A percentile compares a stretch with the other conserved stretches of the same genome.
Conservation (phyloP, 1,140 invertebrate genomes). For the Ips typographus region DNA sequence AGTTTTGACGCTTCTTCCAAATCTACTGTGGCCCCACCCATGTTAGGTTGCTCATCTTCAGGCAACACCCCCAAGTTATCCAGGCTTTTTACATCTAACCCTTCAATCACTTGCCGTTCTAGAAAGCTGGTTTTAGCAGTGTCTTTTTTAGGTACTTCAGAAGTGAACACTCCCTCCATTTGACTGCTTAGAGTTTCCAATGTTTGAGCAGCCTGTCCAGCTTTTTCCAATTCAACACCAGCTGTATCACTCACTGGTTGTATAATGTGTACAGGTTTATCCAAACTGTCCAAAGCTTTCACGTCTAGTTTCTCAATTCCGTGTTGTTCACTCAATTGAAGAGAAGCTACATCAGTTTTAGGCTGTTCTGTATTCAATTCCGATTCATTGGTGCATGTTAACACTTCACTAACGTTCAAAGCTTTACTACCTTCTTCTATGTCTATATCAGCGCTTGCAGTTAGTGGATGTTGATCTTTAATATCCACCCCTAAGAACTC, state of each 20-base stretch:
- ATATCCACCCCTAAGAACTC: slow-evolving; percentile 15
- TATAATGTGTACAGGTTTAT: not conserved
- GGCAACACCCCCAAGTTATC: slow-evolving; percentile 21
- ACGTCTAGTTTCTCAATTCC: slow-evolving; percentile 17
- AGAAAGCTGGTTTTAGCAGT: slow-evolving; percentile 38
- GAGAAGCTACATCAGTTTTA: not conserved
- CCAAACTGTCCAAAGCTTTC: slow-evolving; percentile 21
- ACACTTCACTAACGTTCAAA: slow-evolving; percentile 30
- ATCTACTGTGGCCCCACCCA: slow-evolving; percentile 28
- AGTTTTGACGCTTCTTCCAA: slow-evolving; percentile 37
- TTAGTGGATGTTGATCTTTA: slow-evolving; percentile 4
- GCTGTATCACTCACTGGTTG: slow-evolving; percentile 9
- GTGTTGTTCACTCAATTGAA: slow-evolving; percentile 10
- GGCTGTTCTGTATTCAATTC: slow-evolving; percentile 11
- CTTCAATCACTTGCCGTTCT: slow-evolving; percentile 41
- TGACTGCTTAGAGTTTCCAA: slow-evolving; percentile 22
- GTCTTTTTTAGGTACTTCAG: slow-evolving; percentile 23
- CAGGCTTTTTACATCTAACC: slow-evolving; percentile 40
- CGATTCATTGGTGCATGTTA: slow-evolving; percentile 28
- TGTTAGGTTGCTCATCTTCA: not conserved
- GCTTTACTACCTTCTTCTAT: slow-evolving; percentile 35
- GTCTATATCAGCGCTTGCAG: slow-evolving; percentile 24
- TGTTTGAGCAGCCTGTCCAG: slow-evolving; percentile 14
- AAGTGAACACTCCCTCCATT: slow-evolving; percentile 12
- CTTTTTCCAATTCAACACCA: slow-evolving; percentile 20